Conservation (phyloP, 2,888 invertebrate genomes). For the Mellilla xanthometata region DNA sequence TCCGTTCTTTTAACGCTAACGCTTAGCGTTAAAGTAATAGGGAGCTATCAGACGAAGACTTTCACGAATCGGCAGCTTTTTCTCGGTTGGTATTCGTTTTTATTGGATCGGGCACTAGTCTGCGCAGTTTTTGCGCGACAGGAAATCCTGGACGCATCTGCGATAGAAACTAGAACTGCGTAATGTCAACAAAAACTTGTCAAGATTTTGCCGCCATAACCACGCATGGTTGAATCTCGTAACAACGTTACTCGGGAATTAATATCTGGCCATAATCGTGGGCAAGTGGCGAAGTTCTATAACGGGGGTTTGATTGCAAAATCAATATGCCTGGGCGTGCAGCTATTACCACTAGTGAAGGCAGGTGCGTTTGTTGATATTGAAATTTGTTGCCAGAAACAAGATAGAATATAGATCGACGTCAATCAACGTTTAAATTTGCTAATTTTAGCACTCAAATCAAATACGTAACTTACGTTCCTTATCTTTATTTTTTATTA, state of each 20-base stretch:
- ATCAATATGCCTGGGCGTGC: constrained; percentile 63
- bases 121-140: constrained; percentile 36
- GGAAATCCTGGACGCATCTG: constrained; percentile 34
- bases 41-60: constrained; percentile 37
- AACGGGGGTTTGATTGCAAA: constrained; percentile 75
- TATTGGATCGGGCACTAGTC: constrained; percentile 29
- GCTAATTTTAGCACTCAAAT: constrained; percentile 49
- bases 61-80: constrained; percentile 35
- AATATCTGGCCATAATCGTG: constrained; percentile 55
- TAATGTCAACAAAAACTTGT: constrained; percentile 35
- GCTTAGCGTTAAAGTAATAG: constrained; percentile 49
- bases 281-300: constrained; percentile 51
- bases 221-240: constrained; percentile 25
- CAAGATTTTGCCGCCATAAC: constrained; percentile 27
- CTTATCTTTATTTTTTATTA: neutral
- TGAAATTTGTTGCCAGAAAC: constrained; percentile 55
- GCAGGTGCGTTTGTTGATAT: constrained; percentile 63
- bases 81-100: constrained; percentile 34
- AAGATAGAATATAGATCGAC: constrained; percentile 54
- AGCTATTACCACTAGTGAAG: constrained; percentile 57
- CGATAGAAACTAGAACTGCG: constrained; percentile 36
- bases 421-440: constrained; percentile 56
- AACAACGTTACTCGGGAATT: constrained; percentile 44
- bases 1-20: constrained; percentile 40
- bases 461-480: constrained; percentile 37